Conservation (phyloP, 2,888 invertebrate species). For the Zhuqinia jingwanae region DNA sequence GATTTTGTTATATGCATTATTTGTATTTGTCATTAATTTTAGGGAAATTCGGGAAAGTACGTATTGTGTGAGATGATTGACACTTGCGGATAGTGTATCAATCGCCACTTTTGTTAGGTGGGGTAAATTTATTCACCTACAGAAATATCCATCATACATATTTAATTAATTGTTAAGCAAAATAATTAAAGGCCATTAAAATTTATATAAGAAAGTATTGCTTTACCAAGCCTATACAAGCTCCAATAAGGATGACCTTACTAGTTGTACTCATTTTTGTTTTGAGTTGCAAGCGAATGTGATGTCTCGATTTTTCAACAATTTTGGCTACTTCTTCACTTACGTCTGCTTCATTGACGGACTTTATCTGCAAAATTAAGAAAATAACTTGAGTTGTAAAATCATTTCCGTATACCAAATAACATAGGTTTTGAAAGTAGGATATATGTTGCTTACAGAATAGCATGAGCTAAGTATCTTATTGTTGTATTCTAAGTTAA, state of each 20-base stretch:
- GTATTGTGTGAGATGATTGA: too few relatives aligned
- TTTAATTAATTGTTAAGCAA: not conserved
- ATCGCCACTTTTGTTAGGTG: constrained; percentile 21
- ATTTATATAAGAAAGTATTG: not conserved
- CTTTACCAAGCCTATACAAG: constrained; percentile 75
- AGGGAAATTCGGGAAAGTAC: too few relatives aligned
- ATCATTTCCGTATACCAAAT: too few relatives aligned
- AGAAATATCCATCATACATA: not conserved
- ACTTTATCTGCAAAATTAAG: constrained; percentile 51
- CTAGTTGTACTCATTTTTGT: constrained; percentile 70
- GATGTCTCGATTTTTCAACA: constrained; percentile 55
- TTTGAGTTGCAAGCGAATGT: constrained; percentile 69
- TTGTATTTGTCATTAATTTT: too few relatives aligned
- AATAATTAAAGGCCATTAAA: too few relatives aligned
- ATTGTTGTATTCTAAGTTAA: constrained; percentile 66
- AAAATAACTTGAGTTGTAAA: not conserved
- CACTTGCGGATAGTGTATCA: too few relatives aligned
- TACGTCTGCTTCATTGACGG: constrained; percentile 30
- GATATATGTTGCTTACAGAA: constrained; percentile 28
- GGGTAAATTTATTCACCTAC: constrained; percentile 54
- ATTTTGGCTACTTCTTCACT: constrained; percentile 66
- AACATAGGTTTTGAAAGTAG: too few relatives aligned
- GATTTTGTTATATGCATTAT: too few relatives aligned
- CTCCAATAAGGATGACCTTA: constrained; percentile 73
- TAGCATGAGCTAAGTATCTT: constrained; percentile 61